Evolutionary conservation across 2,113 vertebrate species (phyloP), one percentile per base, ranked within the genome.

Genomic region (Platanista minor): DNA sequence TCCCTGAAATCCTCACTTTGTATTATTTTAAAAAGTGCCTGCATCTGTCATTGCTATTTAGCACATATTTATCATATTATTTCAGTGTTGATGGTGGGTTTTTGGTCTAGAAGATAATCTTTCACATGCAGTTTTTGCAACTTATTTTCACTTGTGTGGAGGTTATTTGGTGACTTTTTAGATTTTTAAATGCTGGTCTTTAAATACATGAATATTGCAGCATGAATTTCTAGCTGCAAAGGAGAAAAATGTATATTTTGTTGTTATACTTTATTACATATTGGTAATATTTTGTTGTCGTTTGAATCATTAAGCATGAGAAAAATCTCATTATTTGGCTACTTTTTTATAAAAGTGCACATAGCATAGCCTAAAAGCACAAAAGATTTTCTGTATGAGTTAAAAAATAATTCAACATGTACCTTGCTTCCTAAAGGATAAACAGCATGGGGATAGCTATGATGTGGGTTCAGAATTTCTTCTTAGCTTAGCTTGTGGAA

Each of bases 111-210:
- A 96, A 98, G 91, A 39, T 75, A 23, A 67, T 93, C 75, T 94
- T 98, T 96, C 87, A 81, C 21, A 78, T 66, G 54, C 27, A 52
- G 13, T 97, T 98, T 82, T 96, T 92, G 64, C 21, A 96, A 52
- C 21, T 95, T 96, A 39, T 14, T 95, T 92, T 92, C 64, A 90
- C 71, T 93, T 90, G 2, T 89, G 69, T 95, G 97, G 96, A 67
- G 64, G 97, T 96, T 84, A 74, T 62, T 49, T 90, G 41, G 66
- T 86, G 31, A 91, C 20, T 78, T 94, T 88, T 96, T 94, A 86
- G 94, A 97, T 89, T 96, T 95, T 97, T 98, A 98, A 97, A 98
- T 97, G 91, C 74, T 96, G 95, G 80, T 96, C 78, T 98, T 97
- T 97, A 67, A 98, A 87, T 54, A 89, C 64, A 46, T 74, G n/a